Base-by-base conservation (phyloP, 2,113 vertebrate genomes). In the Melospiza melodia region DNA sequence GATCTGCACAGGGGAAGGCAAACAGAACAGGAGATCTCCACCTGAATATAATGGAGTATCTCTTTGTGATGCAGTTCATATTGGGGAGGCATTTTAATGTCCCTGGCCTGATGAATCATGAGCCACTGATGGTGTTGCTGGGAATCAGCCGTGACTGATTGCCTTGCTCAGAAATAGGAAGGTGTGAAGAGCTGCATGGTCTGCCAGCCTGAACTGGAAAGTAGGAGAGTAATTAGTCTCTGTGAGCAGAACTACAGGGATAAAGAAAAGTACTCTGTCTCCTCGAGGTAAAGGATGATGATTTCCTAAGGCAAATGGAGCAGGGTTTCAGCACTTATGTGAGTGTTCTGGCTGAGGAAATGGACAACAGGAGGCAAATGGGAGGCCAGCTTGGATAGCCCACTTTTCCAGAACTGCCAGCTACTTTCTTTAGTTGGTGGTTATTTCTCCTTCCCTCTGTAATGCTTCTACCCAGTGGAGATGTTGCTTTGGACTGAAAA, bases 51-150 rank as follows among this genome's bases (percentile, higher is more conserved):
- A 95, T 72, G 1, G 2, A 81, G 44, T 68, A 39, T 91, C 86
- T 89, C 58, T 89, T 66, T 92, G 79, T 84, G 79, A 89, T 94
- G 79, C 87, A 76, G 83, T 76, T 93, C 49, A 6, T 86, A 88
- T 76, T 35, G 51, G 66, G 46, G 84, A 91, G 55, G 65, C 22
- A 4, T 83, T 95, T 90, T 75, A 86, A 77, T 94, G 87, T 92
- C 58, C 37, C 88, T 89, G 90, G 23, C 37, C 81, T 94, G 92
- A 96, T 97, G 88, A 96, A 84, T 96, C 91, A 71, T 94, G 85
- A 94, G 37, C 65, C 33, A 35, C 71, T 84, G 73, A n/a, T 78
- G 57, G 39, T 72, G 30, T 91, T 12, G 1, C 83, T 91, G 62
- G 82, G 94, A 88, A 81, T 96, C 88, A 91, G 84, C 74, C 9